These are phyloP conservation scores for Ashinkailepas kermadecensis DNA, from an alignment of 2,888 invertebrate species.

Conservation along the genomic window DNA sequence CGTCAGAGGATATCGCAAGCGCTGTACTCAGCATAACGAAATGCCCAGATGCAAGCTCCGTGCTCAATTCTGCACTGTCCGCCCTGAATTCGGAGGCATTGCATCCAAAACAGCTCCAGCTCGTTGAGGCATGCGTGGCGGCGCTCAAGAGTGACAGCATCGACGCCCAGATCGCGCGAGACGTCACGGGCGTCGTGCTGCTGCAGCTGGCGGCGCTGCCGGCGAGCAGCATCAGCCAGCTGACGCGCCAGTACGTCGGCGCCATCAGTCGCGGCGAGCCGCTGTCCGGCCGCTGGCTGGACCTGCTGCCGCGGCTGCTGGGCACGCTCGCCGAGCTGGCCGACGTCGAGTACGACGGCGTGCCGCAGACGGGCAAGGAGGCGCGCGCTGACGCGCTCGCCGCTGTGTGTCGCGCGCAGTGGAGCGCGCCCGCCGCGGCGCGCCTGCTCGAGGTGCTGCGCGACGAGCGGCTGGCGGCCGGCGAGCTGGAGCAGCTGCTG, in stretches of 20 bases:
- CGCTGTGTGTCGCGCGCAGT: conserved; percentile 27
- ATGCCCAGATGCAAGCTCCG: background rate
- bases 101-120: background rate
- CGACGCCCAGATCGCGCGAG: background rate
- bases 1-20: background rate
- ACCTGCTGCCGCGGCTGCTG: conserved; percentile 29
- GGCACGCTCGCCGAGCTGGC: conserved; percentile 25
- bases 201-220: background rate
- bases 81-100: background rate
- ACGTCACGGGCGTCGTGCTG: background rate
- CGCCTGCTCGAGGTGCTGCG: conserved; percentile 29
- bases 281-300: conserved; percentile 28
- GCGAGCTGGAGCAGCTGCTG: background rate
- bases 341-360: conserved; percentile 27
- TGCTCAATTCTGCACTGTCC: background rate
- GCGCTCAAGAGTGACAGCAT: background rate
- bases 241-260: background rate
- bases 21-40: background rate
- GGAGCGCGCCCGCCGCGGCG: conserved; percentile 29
- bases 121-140: background rate
- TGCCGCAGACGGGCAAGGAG: conserved; percentile 28
- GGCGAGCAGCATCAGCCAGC: background rate
- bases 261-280: background rate
- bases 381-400: conserved; percentile 28
- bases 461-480: background rate